Conservation (phyloP, 1,140 invertebrate species). For the Trichomalopsis sarcophagae region DNA sequence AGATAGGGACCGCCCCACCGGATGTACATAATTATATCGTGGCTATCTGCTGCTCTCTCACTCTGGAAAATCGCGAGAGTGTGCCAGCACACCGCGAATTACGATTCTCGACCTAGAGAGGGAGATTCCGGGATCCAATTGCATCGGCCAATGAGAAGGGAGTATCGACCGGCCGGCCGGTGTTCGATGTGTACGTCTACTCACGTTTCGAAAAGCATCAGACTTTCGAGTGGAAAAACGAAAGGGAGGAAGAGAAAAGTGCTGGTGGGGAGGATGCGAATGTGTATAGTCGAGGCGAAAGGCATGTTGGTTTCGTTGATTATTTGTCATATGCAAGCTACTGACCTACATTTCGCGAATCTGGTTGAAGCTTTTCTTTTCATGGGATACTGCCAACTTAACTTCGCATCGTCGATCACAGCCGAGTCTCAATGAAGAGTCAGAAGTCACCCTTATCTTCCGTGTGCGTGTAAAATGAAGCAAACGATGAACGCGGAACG, state of each 20-base stretch:
- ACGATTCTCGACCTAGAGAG: conserved; percentile 1
- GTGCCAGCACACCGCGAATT: not conserved
- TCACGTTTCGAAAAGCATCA: conserved; percentile 40
- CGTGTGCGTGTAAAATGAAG: not conserved
- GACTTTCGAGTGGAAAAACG: not conserved
- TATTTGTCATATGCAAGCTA: too few relatives aligned
- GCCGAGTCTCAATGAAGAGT: not conserved
- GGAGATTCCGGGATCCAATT: conserved; percentile 42
- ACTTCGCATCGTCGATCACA: too few relatives aligned
- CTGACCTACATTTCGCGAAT: too few relatives aligned
- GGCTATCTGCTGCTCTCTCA: not conserved
- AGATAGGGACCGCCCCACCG: not conserved
- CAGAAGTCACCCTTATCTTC: not conserved
- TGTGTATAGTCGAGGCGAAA: too few relatives aligned
- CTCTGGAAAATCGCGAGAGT: not conserved
- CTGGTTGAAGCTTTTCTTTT: too few relatives aligned
- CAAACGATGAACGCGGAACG: not conserved
- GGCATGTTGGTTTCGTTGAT: too few relatives aligned
- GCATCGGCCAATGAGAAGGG: conserved; percentile 33
- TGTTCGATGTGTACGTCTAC: conserved; percentile 16
- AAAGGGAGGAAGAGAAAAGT: not conserved
- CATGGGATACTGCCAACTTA: too few relatives aligned
- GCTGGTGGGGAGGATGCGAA: too few relatives aligned
- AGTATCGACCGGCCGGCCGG: conserved; percentile 48
- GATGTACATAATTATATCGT: not conserved